phyloP scores from a whole-genome alignment of 1,140 invertebrate genomes.

The Papilio glaucus region DNA sequence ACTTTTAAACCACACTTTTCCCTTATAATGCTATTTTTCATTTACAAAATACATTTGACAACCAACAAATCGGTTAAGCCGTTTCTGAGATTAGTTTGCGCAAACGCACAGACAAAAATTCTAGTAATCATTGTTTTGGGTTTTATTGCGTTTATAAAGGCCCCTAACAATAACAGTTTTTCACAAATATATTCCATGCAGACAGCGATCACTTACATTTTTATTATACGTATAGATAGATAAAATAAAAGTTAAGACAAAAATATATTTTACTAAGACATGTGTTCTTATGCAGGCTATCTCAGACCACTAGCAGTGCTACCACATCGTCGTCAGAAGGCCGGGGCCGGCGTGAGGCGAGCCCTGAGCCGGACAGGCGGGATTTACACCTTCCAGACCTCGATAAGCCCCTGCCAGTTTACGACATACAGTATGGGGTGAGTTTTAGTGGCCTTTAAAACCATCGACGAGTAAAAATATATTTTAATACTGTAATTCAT shows the following conservation, averaged over 20 bases:
- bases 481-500: neutral
- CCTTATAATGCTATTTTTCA: too few relatives aligned
- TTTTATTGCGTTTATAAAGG: too few relatives aligned
- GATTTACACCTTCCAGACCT: slow-evolving; percentile 73
- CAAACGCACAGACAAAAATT: too few relatives aligned
- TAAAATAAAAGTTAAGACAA: neutral
- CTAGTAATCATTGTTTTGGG: too few relatives aligned
- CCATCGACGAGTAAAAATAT: too few relatives aligned
- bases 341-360: slow-evolving; percentile 67
- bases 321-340: slow-evolving; percentile 80
- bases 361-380: slow-evolving; percentile 64
- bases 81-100: too few relatives aligned
- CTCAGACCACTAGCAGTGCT: slow-evolving; percentile 84
- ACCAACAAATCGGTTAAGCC: too few relatives aligned
- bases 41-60: too few relatives aligned
- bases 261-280: neutral
- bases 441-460: slow-evolving; percentile 50
- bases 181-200: too few relatives aligned
- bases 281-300: slow-evolving; percentile 70
- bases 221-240: neutral
- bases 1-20: too few relatives aligned
- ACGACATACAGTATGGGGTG: slow-evolving; percentile 85
- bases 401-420: slow-evolving; percentile 77
- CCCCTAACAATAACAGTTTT: too few relatives aligned
- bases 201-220: neutral